These are phyloP conservation scores for Scopus umbretta DNA, from an alignment of 2,113 vertebrate species.

Conservation along the genomic window DNA sequence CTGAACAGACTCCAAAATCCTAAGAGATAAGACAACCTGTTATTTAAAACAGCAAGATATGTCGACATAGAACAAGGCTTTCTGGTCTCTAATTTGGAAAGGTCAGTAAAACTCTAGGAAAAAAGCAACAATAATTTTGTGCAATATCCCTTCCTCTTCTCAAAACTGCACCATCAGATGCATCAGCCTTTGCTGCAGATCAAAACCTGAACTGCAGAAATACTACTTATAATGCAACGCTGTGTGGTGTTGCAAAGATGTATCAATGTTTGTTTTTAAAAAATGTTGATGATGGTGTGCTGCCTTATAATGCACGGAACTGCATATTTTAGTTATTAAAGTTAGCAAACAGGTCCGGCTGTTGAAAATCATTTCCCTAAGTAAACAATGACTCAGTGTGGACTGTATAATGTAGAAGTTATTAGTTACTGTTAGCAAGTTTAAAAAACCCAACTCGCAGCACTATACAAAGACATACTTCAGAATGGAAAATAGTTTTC, in stretches of 20 bases:
- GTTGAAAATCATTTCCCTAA: constrained; percentile 46
- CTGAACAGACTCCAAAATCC: neutral
- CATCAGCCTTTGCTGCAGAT: neutral
- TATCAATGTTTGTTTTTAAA: neutral
- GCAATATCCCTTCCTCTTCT: neutral
- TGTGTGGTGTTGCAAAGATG: neutral
- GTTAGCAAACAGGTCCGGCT: constrained; percentile 43
- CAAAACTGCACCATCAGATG: neutral
- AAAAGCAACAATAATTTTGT: neutral
- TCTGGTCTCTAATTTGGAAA: neutral
- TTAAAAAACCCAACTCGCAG: neutral
- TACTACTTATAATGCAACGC: neutral
- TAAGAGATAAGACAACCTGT: constrained; percentile 3
- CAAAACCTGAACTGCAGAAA: neutral
- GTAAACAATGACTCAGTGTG: constrained; percentile 54
- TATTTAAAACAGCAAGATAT: neutral
- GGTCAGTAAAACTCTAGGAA: neutral
- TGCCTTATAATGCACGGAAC: neutral
- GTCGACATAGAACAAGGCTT: neutral
- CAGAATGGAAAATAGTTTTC: constrained; percentile 40
- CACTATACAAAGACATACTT: constrained; percentile 24
- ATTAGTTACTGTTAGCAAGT: constrained; percentile 43
- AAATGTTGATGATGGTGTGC: neutral
- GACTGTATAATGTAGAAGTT: constrained; percentile 35
- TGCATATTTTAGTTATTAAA: constrained; percentile 38